A percentile compares a stretch with the other conserved stretches of the same genome.
These are phyloP conservation scores for Troilus luridus DNA, from an alignment of 2,888 invertebrate species.

Conservation along the genomic window DNA sequence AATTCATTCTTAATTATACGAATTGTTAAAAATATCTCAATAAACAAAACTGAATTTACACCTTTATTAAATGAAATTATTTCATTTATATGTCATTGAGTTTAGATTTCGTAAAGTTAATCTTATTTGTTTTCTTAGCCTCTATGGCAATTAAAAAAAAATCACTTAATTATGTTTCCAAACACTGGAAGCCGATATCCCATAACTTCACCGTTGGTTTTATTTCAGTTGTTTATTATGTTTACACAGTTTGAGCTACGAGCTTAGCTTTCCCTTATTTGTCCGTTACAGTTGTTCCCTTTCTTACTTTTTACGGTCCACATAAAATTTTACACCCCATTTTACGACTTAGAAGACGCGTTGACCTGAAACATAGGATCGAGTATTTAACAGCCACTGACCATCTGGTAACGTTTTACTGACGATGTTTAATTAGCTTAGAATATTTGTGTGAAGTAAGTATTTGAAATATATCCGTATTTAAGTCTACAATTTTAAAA, in stretches of 20 bases:
- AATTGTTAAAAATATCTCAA: no score
- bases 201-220: background rate
- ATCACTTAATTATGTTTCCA: background rate
- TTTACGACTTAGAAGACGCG: constrained; percentile 1
- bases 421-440: background rate
- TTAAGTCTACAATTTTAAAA: no score
- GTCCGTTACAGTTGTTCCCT: background rate
- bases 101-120: no score
- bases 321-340: constrained; percentile 18
- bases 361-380: background rate
- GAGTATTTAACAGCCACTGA: background rate
- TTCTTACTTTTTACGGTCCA: background rate
- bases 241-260: background rate
- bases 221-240: background rate
- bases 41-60: no score
- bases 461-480: no score
- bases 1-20: no score
- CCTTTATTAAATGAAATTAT: no score
- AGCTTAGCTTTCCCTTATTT: constrained; percentile 4
- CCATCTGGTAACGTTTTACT: background rate
- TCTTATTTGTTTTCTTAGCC: no score
- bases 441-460: no score
- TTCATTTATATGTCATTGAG: no score
- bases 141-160: no score
- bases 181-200: background rate